Base-by-base conservation (phyloP, 2,888 invertebrate genomes). In the Leistus spinibarbis region DNA sequence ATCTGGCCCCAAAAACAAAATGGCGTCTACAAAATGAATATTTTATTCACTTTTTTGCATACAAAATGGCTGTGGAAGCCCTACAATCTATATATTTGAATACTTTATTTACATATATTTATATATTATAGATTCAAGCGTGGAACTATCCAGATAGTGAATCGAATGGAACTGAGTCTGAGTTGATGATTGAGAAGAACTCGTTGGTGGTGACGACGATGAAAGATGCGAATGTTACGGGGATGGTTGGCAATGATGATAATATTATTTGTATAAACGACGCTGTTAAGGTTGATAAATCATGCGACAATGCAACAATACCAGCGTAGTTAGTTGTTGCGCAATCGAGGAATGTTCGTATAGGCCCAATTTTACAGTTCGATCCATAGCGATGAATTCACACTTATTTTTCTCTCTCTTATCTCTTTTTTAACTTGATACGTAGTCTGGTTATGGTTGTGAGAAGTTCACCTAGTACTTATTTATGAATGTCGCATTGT, bases 61-160 rank as follows among this genome's bases (percentile, higher is more conserved):
- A n/a, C n/a, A n/a, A n/a, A n/a, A n/a, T n/a, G n/a, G n/a, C n/a
- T n/a, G n/a, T n/a, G n/a, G n/a, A n/a, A n/a, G n/a, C n/a, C n/a
- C n/a, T n/a, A n/a, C n/a, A n/a, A n/a, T n/a, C n/a, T 20, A 19
- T 17, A 19, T 57, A 64, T 62, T 10, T n/a, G 17, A 54, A 66
- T 17, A 67, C 70, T 40, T 40, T 7, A 40, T 57, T 57, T 2
- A 3, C 13, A 10, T 0, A 9, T 56, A n/a, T 56, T 16, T 56
- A 2, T 64, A 74, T n/a, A 54, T 80, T 79, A 54, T 73, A 85
- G 84, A 82, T 85, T 75, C 88, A 88, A 78, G 79, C 87, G 3
- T 88, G 88, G 88, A 88, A 88, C 79, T 87, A 88, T 81, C 82
- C 85, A 0, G 84, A 86, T 24, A 64, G 23, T 7, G 24, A 65